Percentiles rank a stretch among this genome's conserved stretches.
phyloP scores from a whole-genome alignment of 1,140 invertebrate genomes.

The Drosophila navojoa region DNA sequence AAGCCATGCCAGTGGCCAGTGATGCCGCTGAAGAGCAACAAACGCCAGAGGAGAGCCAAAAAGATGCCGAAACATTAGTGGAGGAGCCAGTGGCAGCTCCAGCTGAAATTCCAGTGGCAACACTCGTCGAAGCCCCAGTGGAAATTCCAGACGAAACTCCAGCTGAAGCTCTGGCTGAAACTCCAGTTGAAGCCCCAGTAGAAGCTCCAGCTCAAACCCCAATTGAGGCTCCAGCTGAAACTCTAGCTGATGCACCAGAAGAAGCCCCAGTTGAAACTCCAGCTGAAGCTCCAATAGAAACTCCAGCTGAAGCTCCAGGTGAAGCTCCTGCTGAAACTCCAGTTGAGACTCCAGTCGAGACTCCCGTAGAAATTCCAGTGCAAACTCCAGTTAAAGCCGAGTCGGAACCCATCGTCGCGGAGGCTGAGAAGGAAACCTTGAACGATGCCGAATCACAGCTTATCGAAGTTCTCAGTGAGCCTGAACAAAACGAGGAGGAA shows the following conservation, averaged over 20 bases:
- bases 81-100: background rate
- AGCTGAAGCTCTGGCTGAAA: conserved; percentile 1
- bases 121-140: background rate
- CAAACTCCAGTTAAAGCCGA: conserved; percentile 8
- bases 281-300: background rate
- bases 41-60: conserved; percentile 5
- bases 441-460: conserved; percentile 31
- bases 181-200: background rate
- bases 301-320: background rate
- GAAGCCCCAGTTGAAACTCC: background rate
- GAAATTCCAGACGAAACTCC: conserved; percentile 3
- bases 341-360: background rate
- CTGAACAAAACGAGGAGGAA: background rate
- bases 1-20: conserved; percentile 1
- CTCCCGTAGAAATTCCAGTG: conserved; percentile 2
- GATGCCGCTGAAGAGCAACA: background rate
- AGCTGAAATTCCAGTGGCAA: conserved; percentile 3
- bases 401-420: background rate
- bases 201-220: background rate
- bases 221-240: background rate
- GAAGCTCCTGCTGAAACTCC: conserved; percentile 8
- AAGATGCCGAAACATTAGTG: background rate
- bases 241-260: background rate
- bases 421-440: conserved; percentile 13
- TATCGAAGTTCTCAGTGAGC: background rate